Base-by-base conservation (phyloP, 1,140 invertebrate genomes). In the Ditylenchus dipsaci region DNA sequence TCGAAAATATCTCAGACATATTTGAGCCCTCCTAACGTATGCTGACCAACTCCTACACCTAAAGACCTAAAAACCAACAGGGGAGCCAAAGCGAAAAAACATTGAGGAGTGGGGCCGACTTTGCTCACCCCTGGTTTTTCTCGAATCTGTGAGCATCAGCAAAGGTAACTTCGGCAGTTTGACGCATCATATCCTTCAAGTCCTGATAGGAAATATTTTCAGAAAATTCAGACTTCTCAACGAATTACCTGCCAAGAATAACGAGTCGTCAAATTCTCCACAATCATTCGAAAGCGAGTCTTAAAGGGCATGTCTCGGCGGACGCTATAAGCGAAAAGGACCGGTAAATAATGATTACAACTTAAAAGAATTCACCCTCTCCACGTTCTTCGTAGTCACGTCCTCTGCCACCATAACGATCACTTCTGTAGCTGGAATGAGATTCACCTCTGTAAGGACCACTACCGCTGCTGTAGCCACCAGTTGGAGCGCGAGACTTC, bases 231-330 rank as follows among this genome's bases (percentile, higher is more conserved):
- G n/a, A n/a, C n/a, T n/a, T n/a, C n/a, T n/a, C n/a, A n/a, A n/a
- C n/a, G n/a, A 69, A 89, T 88, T 90, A 96, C 93, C 92, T 97
- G 95, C 95, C 95, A 97, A 85, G 92, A 95, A 76, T 97, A 93
- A 77, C 94, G 89, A 79, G 92, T 95, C 42, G 93, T 96, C 21
- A 98, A 87, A 86, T 98, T 98, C 85, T 97, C 93, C 70, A 98
- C 93, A 81, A 95, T 90, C 56, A 97, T 87, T 68, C 95, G 89
- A 84, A 96, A 92, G 83, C 96, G 92, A 73, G 95, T 97, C 74
- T 66, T n/a, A 13, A 68, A 7, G 38, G 57, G 43, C 9, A 11
- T 15, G 1, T 9, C 64, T 3, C 53, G 26, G 15, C 67, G 76
- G n/a, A 17, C 17, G 23, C 49, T 53, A 15, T 7, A 53, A 53